Base-by-base conservation (phyloP, 2,888 invertebrate genomes). In the Lasioglossum figueresi region DNA sequence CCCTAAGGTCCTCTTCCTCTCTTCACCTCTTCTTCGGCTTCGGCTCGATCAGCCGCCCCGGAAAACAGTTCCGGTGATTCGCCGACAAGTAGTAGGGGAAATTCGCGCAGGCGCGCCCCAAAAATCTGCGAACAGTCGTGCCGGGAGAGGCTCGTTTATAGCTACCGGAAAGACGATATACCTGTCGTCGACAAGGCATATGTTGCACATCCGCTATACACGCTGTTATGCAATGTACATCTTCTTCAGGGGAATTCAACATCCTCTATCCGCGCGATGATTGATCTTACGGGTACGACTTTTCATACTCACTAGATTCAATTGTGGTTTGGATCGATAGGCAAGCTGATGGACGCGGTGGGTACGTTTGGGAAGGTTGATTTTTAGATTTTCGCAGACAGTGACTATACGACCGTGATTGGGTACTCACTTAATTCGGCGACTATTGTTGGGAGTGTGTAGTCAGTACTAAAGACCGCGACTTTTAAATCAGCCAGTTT, bases 31-130 rank as follows among this genome's bases (percentile, higher is more conserved):
- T 56, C 56, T n/a, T 56, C 76, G 8, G 63, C 48, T 52, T n/a
- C 52, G 19, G 59, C 52, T 52, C 76, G 56, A 76, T 76, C 82
- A 40, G 74, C 52, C n/a, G 23, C 45, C n/a, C 56, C 56, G n/a
- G 12, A n/a, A 27, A 34, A 76, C 27, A 37, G 52, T 63, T 73
- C 76, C 45, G 82, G 45, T 82, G 56, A 82, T 83, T 82, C 76
- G 52, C n/a, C 43, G 27, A 19, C 12, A 34, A 43, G 16, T 12
- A 2, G 27, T 31, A 16, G 31, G 63, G 43, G 31, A 23, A 12
- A 34, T 66, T 34, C 14, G 37, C 80, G 59, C 82, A 74, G 66
- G 82, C 74, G 80, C 40, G 4, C 5, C 31, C 16, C 34, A n/a
- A 56, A 56, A 56, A 12, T 23, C 34, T 81, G 81, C 45, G 2